Base-by-base conservation (phyloP, 2,797 vertebrate genomes). In the Sphaeramia orbicularis region DNA sequence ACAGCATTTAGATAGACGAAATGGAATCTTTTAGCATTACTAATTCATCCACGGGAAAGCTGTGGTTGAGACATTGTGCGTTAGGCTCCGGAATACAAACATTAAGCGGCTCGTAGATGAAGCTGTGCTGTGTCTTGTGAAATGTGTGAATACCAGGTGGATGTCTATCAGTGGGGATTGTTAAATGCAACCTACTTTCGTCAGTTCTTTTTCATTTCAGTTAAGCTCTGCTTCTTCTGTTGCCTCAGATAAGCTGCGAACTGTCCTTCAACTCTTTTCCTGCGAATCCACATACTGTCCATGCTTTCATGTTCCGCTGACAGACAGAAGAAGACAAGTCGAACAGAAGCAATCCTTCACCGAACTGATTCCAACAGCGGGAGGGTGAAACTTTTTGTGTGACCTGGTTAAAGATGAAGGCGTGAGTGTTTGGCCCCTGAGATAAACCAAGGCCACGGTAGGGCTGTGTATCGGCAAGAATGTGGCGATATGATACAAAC, bases 11-110 rank as follows among this genome's bases (percentile, higher is more conserved):
- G 85, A 90, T 79, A 81, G 82, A 91, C 80, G 72, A 90, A 87
- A 90, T 76, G 81, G 86, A 91, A 88, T 93, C 88, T 92, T 92
- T 92, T 86, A 92, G 88, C 89, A 92, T 93, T 91, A 93, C 91
- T 91, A 90, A 94, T 94, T 93, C 81, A 93, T 92, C 80, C 59
- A 9, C 71, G 32, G 78, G 74, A 80, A 84, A 78, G 71, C 77
- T 61, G 82, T 53, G 69, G 76, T 71, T 70, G 66, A 84, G 60
- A 84, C 44, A 44, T 56, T 41, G 74, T 59, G 73, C 57, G 60
- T 35, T 27, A 48, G 21, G 21, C 60, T 50, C 30, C 38, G 62
- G 55, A 76, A 81, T 80, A 67, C 77, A 78, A 77, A 82, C 72
- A 70, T 64, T 71, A 48, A 45, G 36, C 9, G 21, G 42, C 54